phyloP scores from a whole-genome alignment of 2,797 vertebrate genomes.

The Halcyon chelicuti region DNA sequence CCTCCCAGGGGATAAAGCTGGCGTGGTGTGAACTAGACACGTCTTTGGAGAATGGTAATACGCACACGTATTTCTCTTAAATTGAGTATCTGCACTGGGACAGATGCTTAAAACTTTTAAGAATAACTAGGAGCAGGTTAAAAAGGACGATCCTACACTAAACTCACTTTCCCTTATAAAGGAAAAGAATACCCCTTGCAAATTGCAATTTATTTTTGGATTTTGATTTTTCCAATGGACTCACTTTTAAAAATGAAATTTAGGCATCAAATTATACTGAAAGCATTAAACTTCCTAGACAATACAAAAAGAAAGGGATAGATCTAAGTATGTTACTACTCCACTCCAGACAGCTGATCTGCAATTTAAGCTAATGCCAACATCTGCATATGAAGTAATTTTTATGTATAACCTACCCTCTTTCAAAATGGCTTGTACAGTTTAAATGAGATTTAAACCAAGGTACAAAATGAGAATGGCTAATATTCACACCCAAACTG shows the following conservation, averaged over 20 bases:
- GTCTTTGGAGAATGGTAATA: slow-evolving; percentile 52
- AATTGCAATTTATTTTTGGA: neutral
- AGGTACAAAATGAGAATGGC: slow-evolving; percentile 1
- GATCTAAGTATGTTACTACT: neutral
- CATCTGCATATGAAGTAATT: neutral
- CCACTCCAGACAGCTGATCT: neutral
- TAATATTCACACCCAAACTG: neutral
- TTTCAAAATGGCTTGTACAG: neutral
- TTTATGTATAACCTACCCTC: neutral
- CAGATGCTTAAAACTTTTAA: slow-evolving; percentile 62
- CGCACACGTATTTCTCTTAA: slow-evolving; percentile 45
- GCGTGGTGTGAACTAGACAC: slow-evolving; percentile 48
- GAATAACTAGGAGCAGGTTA: slow-evolving; percentile 56
- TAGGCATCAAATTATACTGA: neutral
- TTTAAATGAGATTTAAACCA: slow-evolving; percentile 43
- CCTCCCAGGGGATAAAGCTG: slow-evolving; percentile 26
- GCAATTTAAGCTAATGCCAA: neutral
- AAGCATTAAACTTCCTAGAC: neutral
- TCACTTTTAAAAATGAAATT: neutral
- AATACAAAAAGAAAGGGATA: neutral
- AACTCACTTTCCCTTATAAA: slow-evolving; percentile 28
- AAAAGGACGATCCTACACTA: slow-evolving; percentile 37
- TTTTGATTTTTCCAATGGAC: neutral
- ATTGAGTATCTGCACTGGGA: slow-evolving; percentile 40
- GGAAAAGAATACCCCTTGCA: neutral